Evolutionary conservation across 1,140 invertebrate species (phyloP).

Genomic region (Nymphalis io): DNA sequence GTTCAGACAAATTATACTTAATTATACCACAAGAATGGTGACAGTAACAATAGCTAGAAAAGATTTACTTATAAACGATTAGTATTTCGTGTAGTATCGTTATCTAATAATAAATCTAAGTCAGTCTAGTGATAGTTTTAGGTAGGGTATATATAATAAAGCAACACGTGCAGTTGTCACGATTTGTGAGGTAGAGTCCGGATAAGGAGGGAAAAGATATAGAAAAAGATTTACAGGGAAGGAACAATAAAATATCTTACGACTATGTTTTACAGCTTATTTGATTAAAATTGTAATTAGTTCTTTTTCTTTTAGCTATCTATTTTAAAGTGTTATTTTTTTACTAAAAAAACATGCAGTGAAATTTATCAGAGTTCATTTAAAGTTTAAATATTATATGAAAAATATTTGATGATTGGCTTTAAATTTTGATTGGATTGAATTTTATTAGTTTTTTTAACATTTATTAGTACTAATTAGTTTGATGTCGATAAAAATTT

Average conservation of each 20-base stretch:
- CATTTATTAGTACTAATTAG: no score
- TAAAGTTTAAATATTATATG: no score
- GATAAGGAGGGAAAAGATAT: conserved; percentile 13
- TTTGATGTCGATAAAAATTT: no score
- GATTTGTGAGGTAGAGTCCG: conserved; percentile 60
- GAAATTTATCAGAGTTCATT: no score
- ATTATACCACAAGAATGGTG: conserved; percentile 21
- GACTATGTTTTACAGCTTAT: conserved; percentile 14
- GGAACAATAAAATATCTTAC: conserved; percentile 23
- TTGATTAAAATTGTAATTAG: not conserved
- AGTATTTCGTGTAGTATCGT: conserved; percentile 32
- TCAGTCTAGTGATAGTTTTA: conserved; percentile 75
- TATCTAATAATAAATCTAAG: conserved; percentile 69
- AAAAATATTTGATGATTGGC: no score
- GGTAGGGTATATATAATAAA: conserved; percentile 54
- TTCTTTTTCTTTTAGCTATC: not conserved
- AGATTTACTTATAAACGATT: conserved; percentile 28
- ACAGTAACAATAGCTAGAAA: conserved; percentile 34
- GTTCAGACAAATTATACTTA: conserved; percentile 13
- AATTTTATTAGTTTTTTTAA: no score
- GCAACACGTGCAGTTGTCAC: conserved; percentile 56
- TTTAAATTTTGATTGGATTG: no score
- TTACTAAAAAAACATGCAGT: no score
- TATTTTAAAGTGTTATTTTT: not conserved
- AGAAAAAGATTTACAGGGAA: conserved; percentile 12